Base-by-base conservation (phyloP, 2,113 vertebrate species). In the Anolis carolinensis region DNA sequence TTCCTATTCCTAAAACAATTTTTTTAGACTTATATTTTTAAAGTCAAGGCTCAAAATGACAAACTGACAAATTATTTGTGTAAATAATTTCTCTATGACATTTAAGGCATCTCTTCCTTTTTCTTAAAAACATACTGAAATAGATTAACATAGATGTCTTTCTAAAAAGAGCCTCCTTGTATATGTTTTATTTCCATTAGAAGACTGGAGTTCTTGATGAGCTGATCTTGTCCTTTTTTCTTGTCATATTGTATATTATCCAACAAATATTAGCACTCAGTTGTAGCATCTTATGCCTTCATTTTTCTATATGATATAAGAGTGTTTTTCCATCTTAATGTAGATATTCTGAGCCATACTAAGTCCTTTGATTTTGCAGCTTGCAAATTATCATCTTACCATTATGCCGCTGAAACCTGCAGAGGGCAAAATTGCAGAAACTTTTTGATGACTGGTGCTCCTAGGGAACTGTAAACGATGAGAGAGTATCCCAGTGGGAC, bases 401-500 rank as follows among this genome's bases (percentile, higher is more conserved):
- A 67, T 89, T 76, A 82, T 1, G 2, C 21, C 2, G 0, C 0
- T 7, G 75, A 84, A 91, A 82, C 50, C 23, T 71, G 89, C 23
- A 91, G 85, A 72, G 50, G 79, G 65, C 75, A 91, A 88, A 92
- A 93, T 82, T 90, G 87, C 44, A 89, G 59, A 91, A 89, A 63
- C 23, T 68, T 80, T 92, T 44, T 82, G 68, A 76, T 74, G 30
- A 92, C 79, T 83, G 85, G 70, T 83, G 68, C 76, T 81, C 62
- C 82, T 83, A 89, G 5, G 82, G 74, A 81, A 76, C 87, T 91
- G 83, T 87, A 78, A 90, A 90, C 55, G 90, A 81, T 75, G 27
- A 82, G 50, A 86, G 78, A 74, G 72, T 34, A 84, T 81, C 84
- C 93, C 91, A 55, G 87, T 82, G 91, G 89, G 62, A 81, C 87